Base-by-base conservation (phyloP, 2,797 vertebrate species). In the Amphiprion clarkii region DNA sequence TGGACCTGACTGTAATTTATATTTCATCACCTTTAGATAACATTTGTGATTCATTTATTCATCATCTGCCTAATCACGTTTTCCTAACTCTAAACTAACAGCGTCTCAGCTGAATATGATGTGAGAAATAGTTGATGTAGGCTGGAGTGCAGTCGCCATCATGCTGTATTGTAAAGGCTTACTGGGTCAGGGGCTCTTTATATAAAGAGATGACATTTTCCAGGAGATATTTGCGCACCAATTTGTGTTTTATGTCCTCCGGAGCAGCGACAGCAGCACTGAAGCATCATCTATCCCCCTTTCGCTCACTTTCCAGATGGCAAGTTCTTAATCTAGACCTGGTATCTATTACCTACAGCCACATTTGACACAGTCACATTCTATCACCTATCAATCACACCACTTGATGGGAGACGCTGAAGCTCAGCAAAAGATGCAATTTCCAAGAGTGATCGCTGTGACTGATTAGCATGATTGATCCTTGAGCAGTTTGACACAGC, bases 171-270 rank as follows among this genome's bases (percentile, higher is more conserved):
- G 69, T 67, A 48, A 49, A 29, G 56, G 42, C 59, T 81, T 74
- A 67, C 61, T 78, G 78, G 78, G 56, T 85, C 82, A 70, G 51
- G 4, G 57, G 40, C 54, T 54, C 72, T 87, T 87, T 80, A 85
- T 87, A 73, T 84, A 68, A 81, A 78, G 74, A 68, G 57, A 67
- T 89, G 62, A 86, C 31, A 76, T 89, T 91, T 88, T 84, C 70
- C 49, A 21, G 54, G 67, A 89, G 85, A 91, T 90, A 90, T 92
- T 77, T 89, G 82, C 81, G 64, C 73, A 66, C 72, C 86, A 91
- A 69, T 91, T 88, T 89, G 75, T 83, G 68, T 83, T 90, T 91
- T 76, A 90, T 85, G 77, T 78, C 79, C 81, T 85, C 78, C 2
- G 42, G 74, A 69, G 84, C 67, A 8, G 58, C 25, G 33, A 65